Conservation (phyloP, 2,888 invertebrate genomes). For the Entomobrya proxima region DNA sequence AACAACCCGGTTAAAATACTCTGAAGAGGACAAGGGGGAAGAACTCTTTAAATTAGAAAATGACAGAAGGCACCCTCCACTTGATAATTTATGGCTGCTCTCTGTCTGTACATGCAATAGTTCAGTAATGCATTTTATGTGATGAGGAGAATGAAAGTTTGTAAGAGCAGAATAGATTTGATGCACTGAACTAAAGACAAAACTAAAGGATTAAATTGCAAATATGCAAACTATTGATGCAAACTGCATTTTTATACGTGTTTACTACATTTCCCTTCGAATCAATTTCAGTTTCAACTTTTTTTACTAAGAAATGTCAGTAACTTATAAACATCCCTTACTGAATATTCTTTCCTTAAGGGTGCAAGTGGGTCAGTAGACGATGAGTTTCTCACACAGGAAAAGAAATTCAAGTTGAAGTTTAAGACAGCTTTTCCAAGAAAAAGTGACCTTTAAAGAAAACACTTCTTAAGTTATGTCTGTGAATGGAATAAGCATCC, state of each 20-base stretch:
- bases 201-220: no score
- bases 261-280: no score
- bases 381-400: constrained; percentile 26
- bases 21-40: constrained; percentile 62
- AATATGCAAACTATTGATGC: no score
- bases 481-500: constrained; percentile 34
- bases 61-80: constrained; percentile 74
- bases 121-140: constrained; percentile 6
- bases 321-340: neutral
- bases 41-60: constrained; percentile 74
- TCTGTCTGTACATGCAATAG: neutral
- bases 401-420: constrained; percentile 4
- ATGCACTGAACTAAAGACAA: no score
- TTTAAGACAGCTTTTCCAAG: constrained; percentile 62
- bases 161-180: neutral
- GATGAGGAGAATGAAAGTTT: neutral
- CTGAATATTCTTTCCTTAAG: neutral
- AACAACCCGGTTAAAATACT: constrained; percentile 8
- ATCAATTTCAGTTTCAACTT: no score
- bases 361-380: constrained; percentile 11
- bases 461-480: constrained; percentile 6
- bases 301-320: no score
- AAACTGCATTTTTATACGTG: no score
- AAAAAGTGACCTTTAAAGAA: constrained; percentile 72
- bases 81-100: constrained; percentile 73